Evolutionary conservation across 2,797 vertebrate species (phyloP), one percentile per base, ranked within the genome.

Genomic region (Cyprinella venusta): DNA sequence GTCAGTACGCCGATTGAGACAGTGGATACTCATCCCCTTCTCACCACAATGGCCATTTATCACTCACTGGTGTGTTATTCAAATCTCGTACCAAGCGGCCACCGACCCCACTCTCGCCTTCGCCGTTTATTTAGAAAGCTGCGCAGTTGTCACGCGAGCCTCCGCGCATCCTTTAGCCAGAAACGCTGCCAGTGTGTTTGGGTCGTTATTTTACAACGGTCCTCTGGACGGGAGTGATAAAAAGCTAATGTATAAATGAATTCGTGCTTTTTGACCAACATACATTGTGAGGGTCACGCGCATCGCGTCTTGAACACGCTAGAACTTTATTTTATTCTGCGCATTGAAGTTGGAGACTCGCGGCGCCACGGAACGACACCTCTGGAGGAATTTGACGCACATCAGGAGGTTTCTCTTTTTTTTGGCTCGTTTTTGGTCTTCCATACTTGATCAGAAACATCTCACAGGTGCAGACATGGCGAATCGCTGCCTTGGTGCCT

Each of bases 11-110:
- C 93, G 93, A 94, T 79, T 93, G 94, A 96, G 94, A 95, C 94
- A 95, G 95, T 95, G 94, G 95, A 96, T 96, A 97, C 97, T 96
- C 96, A 97, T 97, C 94, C 96, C 96, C 95, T 92, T 95, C 93
- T 91, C 95, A 94, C 94, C 94, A 98, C 97, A 98, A 98, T 97
- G 96, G 95, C 93, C 96, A 97, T 98, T 97, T 96, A 97, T 97
- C 96, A 95, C 96, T 96, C 96, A 93, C 95, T 95, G 96, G 94
- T 95, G 94, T 95, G 96, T 96, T 96, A 96, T 97, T 98, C 96
- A 97, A 95, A 96, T 95, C 94, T 96, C 95, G 97, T 97, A 97
- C 97, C 97, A 97, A 93, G 96, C 95, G 95, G 95, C 94, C 94
- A 95, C 93, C 95, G 95, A 94, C 95, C 94, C 96, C 94, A 95